These are phyloP conservation scores for Scalopus aquaticus DNA, from an alignment of 2,113 vertebrate genomes.

Conservation along the genomic window DNA sequence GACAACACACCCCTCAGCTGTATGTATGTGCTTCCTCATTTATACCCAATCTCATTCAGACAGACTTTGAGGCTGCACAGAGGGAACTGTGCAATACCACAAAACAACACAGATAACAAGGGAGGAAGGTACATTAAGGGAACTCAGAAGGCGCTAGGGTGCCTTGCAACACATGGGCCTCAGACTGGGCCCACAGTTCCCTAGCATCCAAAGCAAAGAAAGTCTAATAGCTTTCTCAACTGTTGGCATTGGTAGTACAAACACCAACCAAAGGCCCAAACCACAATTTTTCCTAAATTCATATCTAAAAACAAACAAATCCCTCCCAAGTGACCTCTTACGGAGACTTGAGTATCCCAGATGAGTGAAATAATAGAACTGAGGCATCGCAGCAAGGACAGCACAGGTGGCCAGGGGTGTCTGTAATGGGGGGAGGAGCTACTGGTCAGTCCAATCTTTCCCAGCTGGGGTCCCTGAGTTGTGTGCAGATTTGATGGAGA, in stretches of 20 bases:
- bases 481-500: not conserved
- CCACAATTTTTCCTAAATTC: not conserved
- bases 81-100: not conserved
- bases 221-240: not conserved
- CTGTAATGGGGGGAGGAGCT: not conserved
- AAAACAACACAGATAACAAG: not conserved
- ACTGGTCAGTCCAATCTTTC: not conserved
- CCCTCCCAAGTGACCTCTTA: not conserved
- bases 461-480: not conserved
- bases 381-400: not conserved
- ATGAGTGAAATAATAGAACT: not conserved
- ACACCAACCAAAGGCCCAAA: constrained; percentile 24
- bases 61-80: constrained; percentile 1
- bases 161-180: not conserved
- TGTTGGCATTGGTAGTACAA: not conserved
- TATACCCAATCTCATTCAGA: not conserved
- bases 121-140: not conserved
- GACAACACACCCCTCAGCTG: not conserved
- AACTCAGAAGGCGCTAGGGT: not conserved
- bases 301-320: constrained; percentile 30
- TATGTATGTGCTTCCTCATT: not conserved
- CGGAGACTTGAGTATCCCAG: not conserved
- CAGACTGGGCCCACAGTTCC: not conserved
- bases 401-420: not conserved
- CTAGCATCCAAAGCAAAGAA: constrained; percentile 22